Conservation (phyloP, 2,888 invertebrate species). For the Polylopha cassiicola region DNA sequence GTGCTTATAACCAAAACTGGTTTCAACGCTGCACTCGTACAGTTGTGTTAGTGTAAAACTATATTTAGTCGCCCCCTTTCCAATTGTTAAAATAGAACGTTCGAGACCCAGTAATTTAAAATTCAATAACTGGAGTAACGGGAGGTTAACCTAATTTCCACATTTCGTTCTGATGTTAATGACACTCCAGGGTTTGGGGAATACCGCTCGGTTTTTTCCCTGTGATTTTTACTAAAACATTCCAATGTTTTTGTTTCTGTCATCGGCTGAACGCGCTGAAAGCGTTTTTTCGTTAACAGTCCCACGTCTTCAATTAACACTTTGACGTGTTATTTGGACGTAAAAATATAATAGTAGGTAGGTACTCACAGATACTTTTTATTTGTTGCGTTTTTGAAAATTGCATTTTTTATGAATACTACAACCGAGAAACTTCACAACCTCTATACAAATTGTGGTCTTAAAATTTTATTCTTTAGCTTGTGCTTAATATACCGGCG, state of each 20-base stretch:
- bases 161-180: slow-evolving; percentile 21
- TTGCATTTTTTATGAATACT: too few relatives aligned
- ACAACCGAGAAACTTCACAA: too few relatives aligned
- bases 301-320: slow-evolving; percentile 5
- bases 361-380: too few relatives aligned
- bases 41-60: slow-evolving; percentile 44
- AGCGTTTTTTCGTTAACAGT: slow-evolving; percentile 13
- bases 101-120: slow-evolving; percentile 53
- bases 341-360: too few relatives aligned
- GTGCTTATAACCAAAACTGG: slow-evolving; percentile 49
- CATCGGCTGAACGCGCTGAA: slow-evolving; percentile 6
- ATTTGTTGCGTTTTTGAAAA: too few relatives aligned
- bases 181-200: too few relatives aligned
- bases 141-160: slow-evolving; percentile 32
- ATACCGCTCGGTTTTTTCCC: slow-evolving; percentile 10
- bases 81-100: slow-evolving; percentile 62
- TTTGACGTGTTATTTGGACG: too few relatives aligned
- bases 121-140: slow-evolving; percentile 51
- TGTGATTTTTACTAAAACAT: slow-evolving; percentile 12
- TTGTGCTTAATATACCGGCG: too few relatives aligned
- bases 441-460: too few relatives aligned
- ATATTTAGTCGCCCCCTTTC: slow-evolving; percentile 61
- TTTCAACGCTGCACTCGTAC: slow-evolving; percentile 35
- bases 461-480: too few relatives aligned
- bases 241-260: slow-evolving; percentile 9